Percentiles rank a stretch among this genome's conserved stretches.
Conservation (phyloP, 2,888 invertebrate species). For the Alsophila aescularia region DNA sequence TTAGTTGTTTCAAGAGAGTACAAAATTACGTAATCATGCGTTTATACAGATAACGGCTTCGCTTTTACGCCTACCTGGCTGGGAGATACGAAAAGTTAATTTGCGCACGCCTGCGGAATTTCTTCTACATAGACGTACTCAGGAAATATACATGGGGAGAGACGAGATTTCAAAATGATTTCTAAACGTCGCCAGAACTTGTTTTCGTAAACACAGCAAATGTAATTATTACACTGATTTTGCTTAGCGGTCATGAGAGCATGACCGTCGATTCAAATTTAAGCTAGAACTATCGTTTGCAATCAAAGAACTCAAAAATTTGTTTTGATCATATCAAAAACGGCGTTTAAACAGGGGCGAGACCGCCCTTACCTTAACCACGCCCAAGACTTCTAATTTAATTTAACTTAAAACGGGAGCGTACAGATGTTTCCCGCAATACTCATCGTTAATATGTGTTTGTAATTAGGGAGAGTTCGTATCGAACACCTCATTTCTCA, state of each 20-base stretch:
- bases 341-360: no score
- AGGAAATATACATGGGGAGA: slow-evolving; percentile 3
- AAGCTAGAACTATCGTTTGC: no score
- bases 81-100: slow-evolving; percentile 41
- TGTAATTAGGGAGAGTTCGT: slow-evolving; percentile 26
- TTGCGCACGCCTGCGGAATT: slow-evolving; percentile 35
- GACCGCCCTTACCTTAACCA: no score
- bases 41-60: slow-evolving; percentile 33
- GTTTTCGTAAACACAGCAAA: no score
- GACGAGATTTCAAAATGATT: neutral
- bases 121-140: slow-evolving; percentile 24
- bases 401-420: slow-evolving; percentile 29
- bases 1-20: slow-evolving; percentile 15
- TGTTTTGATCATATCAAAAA: no score
- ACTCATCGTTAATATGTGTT: no score
- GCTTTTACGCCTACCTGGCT: slow-evolving; percentile 22
- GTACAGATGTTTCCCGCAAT: slow-evolving; percentile 34
- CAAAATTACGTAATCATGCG: slow-evolving; percentile 38
- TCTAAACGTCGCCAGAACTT: no score
- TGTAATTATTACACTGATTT: no score
- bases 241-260: no score
- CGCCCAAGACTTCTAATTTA: slow-evolving; percentile 47
- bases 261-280: no score
- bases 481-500: slow-evolving; percentile 14
- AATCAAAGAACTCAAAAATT: no score